phyloP scores from a whole-genome alignment of 2,113 vertebrate species.

The Alexandromys fortis region DNA sequence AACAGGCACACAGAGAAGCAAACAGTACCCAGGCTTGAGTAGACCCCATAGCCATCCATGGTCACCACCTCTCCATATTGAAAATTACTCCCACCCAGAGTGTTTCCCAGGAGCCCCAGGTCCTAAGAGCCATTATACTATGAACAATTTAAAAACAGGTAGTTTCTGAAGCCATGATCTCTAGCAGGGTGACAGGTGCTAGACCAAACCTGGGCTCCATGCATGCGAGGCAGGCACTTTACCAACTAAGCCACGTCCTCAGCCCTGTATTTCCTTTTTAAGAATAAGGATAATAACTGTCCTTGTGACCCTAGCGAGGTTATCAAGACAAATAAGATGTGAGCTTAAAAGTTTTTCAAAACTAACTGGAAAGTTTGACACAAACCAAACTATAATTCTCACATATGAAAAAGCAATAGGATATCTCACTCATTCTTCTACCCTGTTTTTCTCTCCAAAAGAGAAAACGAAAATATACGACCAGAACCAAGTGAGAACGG shows the following conservation, averaged over 20 bases:
- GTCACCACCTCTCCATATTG: background rate
- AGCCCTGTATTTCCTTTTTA: background rate
- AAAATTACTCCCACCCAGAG: background rate
- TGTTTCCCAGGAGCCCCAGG: background rate
- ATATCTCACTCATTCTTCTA: background rate
- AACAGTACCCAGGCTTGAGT: slow-evolving; percentile 12
- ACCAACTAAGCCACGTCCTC: no score
- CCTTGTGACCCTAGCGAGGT: background rate
- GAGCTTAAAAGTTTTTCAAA: background rate
- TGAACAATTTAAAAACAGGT: background rate
- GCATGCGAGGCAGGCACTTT: background rate
- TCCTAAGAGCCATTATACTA: background rate
- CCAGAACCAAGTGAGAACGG: background rate
- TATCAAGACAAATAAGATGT: slow-evolving; percentile 23
- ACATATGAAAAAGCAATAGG: background rate
- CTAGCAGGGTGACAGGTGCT: background rate
- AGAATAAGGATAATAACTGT: background rate
- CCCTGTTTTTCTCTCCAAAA: background rate
- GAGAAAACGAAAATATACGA: background rate
- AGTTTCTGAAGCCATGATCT: background rate
- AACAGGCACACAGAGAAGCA: slow-evolving; percentile 56
- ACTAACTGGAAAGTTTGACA: background rate
- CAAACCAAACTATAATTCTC: background rate
- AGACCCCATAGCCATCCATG: background rate
- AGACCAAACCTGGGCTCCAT: background rate